Evolutionary conservation across 2,888 invertebrate genomes (phyloP), one percentile per base, ranked within the genome.

Genomic region (Ecdyonurus torrentis): DNA sequence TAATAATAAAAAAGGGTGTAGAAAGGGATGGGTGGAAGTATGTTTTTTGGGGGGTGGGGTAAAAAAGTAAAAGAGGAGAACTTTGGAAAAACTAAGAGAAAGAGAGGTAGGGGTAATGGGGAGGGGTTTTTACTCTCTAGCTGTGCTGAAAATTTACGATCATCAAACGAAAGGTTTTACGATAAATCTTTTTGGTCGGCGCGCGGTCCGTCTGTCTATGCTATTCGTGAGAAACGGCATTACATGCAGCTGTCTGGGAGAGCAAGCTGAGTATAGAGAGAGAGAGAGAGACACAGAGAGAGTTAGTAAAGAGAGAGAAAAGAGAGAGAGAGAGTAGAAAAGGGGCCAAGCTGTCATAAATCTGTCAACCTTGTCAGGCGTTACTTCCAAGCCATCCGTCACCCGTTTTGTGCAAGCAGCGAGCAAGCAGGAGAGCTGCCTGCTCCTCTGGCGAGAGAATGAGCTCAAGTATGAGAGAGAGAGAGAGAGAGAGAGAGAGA

Each of bases 111-210:
- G 19, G 19, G 37, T 37, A 25, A 20, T 18, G 19, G 37, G 37
- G 37, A 37, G 37, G 37, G 37, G 37, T 37, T 37, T 37, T 37
- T 37, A 37, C 37, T 37, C 37, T 37, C 55, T 55, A 22, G 55
- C 55, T 55, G 55, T 55, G 55, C 55, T 55, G 55, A 55, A 55
- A 55, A 55, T 55, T 55, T 55, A 55, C 55, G 55, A 55, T 55
- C 55, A 55, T 55, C 55, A 55, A 55, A 55, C 55, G 55, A 55
- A 55, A 55, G 55, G 55, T 55, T 55, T 55, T 55, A 55, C 55
- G n/a, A 55, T 55, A 55, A 55, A 55, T 55, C 55, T 55, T 55
- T 55, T 55, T 22, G 55, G 55, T 22, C 22, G 55, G 55, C 37
- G 37, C 37, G 37, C 37, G 37, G n/a, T 55, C 55, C 22, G 55